Percentiles rank a stretch among this genome's conserved stretches.
phyloP scores from a whole-genome alignment of 1,140 invertebrate genomes.

The Xylocopa sonorina region DNA sequence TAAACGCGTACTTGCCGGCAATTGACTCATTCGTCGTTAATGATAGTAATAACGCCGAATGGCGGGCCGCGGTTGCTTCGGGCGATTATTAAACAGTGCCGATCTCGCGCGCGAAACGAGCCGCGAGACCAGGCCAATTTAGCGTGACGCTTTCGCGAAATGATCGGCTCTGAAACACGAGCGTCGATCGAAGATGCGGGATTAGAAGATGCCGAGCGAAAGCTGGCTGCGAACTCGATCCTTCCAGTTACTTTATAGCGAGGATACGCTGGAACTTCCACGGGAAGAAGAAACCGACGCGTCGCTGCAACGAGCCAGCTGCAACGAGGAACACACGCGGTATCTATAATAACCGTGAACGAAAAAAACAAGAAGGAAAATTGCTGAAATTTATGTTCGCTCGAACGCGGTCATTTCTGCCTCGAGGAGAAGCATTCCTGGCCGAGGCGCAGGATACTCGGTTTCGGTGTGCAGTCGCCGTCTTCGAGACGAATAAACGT shows the following conservation, averaged over 20 bases:
- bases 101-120: slow-evolving; percentile 17
- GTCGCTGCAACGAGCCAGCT: too few relatives aligned
- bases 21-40: slow-evolving; percentile 46
- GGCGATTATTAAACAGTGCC: slow-evolving; percentile 31
- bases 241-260: too few relatives aligned
- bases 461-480: too few relatives aligned
- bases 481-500: too few relatives aligned
- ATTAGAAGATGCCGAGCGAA: background rate
- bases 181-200: background rate
- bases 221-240: too few relatives aligned
- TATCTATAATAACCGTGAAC: too few relatives aligned
- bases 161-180: background rate
- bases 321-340: too few relatives aligned
- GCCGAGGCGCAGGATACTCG: too few relatives aligned
- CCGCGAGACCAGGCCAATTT: slow-evolving; percentile 25
- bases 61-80: background rate
- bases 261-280: too few relatives aligned
- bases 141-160: background rate
- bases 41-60: slow-evolving; percentile 41
- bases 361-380: too few relatives aligned
- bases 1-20: slow-evolving; percentile 34
- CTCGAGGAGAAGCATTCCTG: background rate
- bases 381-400: too few relatives aligned
- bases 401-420: background rate
- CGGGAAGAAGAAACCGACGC: too few relatives aligned